A percentile compares a stretch with the other conserved stretches of the same genome.
Conservation (phyloP, 92 coral and sea anemone species). For the Bergia puertoricense region DNA sequence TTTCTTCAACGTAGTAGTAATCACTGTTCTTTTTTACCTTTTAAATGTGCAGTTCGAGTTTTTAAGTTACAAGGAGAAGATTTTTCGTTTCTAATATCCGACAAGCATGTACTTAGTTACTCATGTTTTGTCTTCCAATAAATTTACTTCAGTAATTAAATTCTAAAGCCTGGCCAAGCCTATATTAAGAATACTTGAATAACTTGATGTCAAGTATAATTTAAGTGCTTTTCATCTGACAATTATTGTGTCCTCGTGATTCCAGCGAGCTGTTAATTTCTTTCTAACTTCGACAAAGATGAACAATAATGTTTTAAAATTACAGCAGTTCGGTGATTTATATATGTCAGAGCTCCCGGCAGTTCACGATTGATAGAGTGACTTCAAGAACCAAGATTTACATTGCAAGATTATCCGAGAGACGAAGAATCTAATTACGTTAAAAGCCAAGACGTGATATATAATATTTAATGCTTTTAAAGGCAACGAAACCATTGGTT, state of each 20-base stretch:
- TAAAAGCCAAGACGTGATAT: not conserved
- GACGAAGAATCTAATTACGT: not conserved
- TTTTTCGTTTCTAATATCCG: not conserved
- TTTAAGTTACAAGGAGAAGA: not conserved
- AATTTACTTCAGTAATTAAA: slow-evolving; percentile 17
- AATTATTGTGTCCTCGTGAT: not conserved
- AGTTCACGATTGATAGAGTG: not conserved
- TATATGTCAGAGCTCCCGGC: not conserved
- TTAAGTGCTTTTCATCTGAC: not conserved
- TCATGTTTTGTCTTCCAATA: slow-evolving; percentile 2
- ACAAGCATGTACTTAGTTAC: not conserved
- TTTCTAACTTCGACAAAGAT: not conserved
- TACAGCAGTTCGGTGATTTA: not conserved
- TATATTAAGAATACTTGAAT: slow-evolving; percentile 3
- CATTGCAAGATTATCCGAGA: not conserved
- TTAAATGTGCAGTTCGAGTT: not conserved
- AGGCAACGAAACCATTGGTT: not conserved
- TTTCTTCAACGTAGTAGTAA: no score
- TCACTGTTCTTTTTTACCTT: not conserved
- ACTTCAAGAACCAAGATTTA: not conserved
- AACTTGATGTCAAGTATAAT: not conserved
- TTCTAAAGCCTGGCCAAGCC: not conserved
- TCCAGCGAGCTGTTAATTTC: not conserved
- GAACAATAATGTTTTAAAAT: not conserved
- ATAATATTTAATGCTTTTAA: not conserved